Evolutionary conservation across 2,888 invertebrate genomes (phyloP), one percentile per base, ranked within the genome.

Genomic region (Troides oblongomaculatus): DNA sequence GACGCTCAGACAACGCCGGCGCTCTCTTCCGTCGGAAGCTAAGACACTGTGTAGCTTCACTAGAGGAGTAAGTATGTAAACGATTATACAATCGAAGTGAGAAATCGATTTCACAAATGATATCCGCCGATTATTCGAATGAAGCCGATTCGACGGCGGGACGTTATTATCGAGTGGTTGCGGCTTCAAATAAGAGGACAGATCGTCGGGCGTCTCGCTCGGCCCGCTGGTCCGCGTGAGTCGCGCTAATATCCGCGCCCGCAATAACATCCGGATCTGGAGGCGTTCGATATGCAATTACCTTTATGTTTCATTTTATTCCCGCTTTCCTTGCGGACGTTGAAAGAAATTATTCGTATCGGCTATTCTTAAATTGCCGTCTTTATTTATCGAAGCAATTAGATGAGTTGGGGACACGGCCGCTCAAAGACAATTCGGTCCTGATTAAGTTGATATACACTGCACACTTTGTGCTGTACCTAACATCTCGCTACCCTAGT

Each of bases 121-220:
- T 71, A 71, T 71, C 68, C 63, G 62, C 69, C 50, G 71, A 63
- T 70, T 66, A 71, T 70, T 64, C 66, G 59, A 71, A 66, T 69
- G 68, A 71, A 71, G 69, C 72, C 66, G 39, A 64, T 64, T 64
- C 69, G 57, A 66, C 66, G 74, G 72, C 71, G 71, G 67, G 65
- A 70, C 72, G 74, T 39, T 62, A 72, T 73, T 74, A 73, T 73
- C 72, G 68, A 73, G 71, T 73, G 72, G 71, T 73, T 73, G 79
- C 80, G 77, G 72, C 80, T 78, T 81, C 80, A 78, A 82, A 80
- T 79, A 79, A 81, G 79, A 78, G 74, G 77, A 78, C 67, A 62
- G 66, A 74, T 72, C 71, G 72, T 69, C 73, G 77, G 77, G 74
- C 72, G 76, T 73, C 78, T 84, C 81, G 81, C 77, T 73, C 82